phyloP scores from a whole-genome alignment of 2,113 vertebrate species.

The Patagioenas fasciata region DNA sequence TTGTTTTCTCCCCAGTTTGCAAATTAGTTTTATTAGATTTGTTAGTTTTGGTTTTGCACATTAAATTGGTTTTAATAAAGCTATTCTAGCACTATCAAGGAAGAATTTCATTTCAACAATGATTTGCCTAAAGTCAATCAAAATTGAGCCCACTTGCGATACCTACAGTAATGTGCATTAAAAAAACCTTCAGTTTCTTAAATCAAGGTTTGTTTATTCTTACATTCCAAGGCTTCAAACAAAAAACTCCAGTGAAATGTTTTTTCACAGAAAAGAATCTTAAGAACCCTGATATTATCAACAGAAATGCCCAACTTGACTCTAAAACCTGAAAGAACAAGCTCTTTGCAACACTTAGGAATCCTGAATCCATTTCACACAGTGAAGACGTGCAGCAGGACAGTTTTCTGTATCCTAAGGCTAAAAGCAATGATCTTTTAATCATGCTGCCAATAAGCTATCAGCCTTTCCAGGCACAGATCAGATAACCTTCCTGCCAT shows the following conservation, averaged over 20 bases:
- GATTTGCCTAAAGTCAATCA: not conserved
- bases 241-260: not conserved
- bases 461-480: not conserved
- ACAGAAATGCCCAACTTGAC: not conserved
- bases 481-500: too few relatives aligned
- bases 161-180: accelerated
- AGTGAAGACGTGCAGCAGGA: not conserved
- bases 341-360: not conserved
- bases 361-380: not conserved
- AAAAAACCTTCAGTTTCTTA: not conserved
- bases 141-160: not conserved
- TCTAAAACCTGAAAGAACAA: not conserved
- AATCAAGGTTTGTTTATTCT: not conserved
- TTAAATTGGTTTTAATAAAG: not conserved
- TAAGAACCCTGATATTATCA: not conserved
- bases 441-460: not conserved
- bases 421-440: not conserved
- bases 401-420: not conserved
- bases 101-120: not conserved
- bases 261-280: not conserved
- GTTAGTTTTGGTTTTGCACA: not conserved
- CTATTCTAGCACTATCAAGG: not conserved
- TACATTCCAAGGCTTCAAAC: accelerated
- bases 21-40: not conserved
- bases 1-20: not conserved